phyloP scores from a whole-genome alignment of 1,140 invertebrate genomes.

The Liolophura sinensis region DNA sequence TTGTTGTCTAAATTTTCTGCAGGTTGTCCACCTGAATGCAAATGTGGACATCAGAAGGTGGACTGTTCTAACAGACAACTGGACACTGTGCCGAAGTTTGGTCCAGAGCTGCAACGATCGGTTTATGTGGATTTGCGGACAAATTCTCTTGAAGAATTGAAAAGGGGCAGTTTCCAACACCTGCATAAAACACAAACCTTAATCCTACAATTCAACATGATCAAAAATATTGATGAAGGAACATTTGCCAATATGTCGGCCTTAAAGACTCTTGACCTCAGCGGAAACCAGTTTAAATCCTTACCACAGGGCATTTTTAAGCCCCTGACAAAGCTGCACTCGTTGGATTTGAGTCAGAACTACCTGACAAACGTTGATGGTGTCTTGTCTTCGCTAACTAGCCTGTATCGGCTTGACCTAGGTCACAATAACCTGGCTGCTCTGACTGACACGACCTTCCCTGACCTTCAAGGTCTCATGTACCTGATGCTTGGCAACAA shows the following conservation, averaged over 20 bases:
- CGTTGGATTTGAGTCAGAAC: constrained; percentile 68
- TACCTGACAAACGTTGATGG: constrained; percentile 54
- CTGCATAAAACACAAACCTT: constrained; percentile 12
- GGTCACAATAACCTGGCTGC: constrained; percentile 70
- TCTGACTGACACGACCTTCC: constrained; percentile 65
- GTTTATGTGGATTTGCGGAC: constrained; percentile 21
- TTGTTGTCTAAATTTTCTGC: not conserved
- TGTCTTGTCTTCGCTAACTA: constrained; percentile 54
- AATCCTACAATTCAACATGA: constrained; percentile 19
- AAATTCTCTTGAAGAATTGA: constrained; percentile 27
- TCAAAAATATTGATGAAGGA: constrained; percentile 30
- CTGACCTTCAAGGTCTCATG: constrained; percentile 68
- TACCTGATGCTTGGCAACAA: constrained; percentile 83
- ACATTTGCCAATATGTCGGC: constrained; percentile 38
- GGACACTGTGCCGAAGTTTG: constrained; percentile 10
- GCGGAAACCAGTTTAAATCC: constrained; percentile 61
- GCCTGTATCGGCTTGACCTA: constrained; percentile 72
- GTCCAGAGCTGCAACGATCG: constrained; percentile 12
- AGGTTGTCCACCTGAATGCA: constrained; percentile 14
- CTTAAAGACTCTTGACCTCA: constrained; percentile 64
- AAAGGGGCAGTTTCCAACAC: constrained; percentile 9
- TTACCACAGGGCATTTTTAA: constrained; percentile 42
- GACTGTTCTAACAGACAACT: constrained; percentile 19
- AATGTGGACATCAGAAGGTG: constrained; percentile 6
- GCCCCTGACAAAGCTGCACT: constrained; percentile 31